phyloP scores from a whole-genome alignment of 1,140 invertebrate genomes.

The Cherax quadricarinatus region DNA sequence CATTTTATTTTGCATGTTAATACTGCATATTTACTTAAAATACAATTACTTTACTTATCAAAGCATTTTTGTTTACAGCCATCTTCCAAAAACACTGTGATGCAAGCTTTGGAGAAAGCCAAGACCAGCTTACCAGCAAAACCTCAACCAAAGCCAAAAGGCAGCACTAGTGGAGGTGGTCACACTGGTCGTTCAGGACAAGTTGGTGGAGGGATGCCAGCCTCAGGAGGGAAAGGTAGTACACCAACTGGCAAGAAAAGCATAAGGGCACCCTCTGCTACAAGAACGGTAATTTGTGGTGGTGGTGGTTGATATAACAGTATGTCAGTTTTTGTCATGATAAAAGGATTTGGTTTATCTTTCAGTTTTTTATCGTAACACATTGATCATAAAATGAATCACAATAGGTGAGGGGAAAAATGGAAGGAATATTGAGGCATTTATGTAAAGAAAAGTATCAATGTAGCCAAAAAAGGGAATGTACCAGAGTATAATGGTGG shows the following conservation, averaged over 20 bases:
- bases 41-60: too few species aligned
- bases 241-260: slow-evolving; percentile 44
- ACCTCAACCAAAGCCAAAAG: slow-evolving; percentile 79
- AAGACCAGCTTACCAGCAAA: slow-evolving; percentile 90
- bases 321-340: not conserved
- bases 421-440: too few species aligned
- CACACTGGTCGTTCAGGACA: slow-evolving; percentile 4
- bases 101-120: slow-evolving; percentile 89
- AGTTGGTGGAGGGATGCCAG: slow-evolving; percentile 3
- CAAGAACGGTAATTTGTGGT: slow-evolving; percentile 36
- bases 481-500: too few species aligned
- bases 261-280: slow-evolving; percentile 57
- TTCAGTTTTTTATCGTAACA: too few species aligned
- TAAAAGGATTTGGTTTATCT: too few species aligned
- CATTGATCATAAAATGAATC: too few species aligned
- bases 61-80: slow-evolving; percentile 78
- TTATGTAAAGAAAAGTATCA: too few species aligned
- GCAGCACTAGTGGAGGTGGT: slow-evolving; percentile 5
- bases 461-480: too few species aligned
- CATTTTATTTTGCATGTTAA: too few species aligned
- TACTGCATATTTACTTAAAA: too few species aligned
- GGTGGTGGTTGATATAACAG: not conserved
- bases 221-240: slow-evolving; percentile 56
- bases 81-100: slow-evolving; percentile 88
- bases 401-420: too few species aligned